phyloP scores from a whole-genome alignment of 2,113 vertebrate genomes.

The Noctilio leporinus region DNA sequence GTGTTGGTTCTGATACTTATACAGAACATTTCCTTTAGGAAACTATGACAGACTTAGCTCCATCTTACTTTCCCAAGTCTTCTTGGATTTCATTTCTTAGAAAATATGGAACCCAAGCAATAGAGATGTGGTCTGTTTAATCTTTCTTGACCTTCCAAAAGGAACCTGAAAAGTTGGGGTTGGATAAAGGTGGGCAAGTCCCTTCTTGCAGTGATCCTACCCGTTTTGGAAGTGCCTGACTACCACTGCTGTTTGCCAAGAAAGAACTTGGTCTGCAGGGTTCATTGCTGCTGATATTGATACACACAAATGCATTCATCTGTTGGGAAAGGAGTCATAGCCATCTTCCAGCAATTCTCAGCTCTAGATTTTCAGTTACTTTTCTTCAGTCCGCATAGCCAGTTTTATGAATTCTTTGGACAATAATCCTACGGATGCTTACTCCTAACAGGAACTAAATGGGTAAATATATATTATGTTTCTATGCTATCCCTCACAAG shows the following conservation, averaged over 20 bases:
- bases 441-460: not conserved
- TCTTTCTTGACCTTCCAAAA: not conserved
- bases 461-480: not conserved
- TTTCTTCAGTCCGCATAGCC: not conserved
- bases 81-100: not conserved
- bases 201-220: not conserved
- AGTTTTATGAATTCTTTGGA: not conserved
- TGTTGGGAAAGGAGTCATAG: not conserved
- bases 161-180: not conserved
- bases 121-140: not conserved
- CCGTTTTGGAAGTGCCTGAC: not conserved
- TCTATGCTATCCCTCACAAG: not conserved
- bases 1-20: not conserved
- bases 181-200: not conserved
- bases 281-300: not conserved
- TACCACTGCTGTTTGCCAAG: not conserved
- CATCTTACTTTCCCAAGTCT: not conserved
- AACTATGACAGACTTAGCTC: not conserved
- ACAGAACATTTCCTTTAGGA: not conserved
- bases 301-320: not conserved
- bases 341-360: not conserved
- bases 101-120: not conserved
- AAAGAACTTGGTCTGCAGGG: not conserved
- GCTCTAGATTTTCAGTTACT: conserved; percentile 4
- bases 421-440: not conserved